Percentiles rank a stretch among this genome's conserved stretches.
Conservation (phyloP, 2,888 invertebrate genomes). For the Drosophila greeni region DNA sequence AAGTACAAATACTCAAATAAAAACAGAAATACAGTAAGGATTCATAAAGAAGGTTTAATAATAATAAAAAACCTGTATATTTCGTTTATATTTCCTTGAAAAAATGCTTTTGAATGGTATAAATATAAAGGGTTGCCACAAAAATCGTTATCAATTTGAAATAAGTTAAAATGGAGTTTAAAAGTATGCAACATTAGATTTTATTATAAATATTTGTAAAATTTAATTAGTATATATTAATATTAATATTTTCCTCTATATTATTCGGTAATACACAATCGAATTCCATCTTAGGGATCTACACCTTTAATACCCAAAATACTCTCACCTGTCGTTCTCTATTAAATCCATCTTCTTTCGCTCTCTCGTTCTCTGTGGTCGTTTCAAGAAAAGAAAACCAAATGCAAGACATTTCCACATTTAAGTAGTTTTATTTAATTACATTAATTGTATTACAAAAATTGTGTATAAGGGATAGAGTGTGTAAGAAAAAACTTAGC, state of each 20-base stretch:
- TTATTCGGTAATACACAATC: no score
- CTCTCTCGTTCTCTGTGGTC: neutral
- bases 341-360: constrained; percentile 10
- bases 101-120: neutral
- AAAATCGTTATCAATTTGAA: neutral
- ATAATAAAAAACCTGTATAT: neutral
- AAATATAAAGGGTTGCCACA: neutral
- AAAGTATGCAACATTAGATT: no score
- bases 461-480: constrained; percentile 45
- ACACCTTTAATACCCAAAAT: constrained; percentile 12
- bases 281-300: neutral
- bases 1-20: constrained; percentile 19
- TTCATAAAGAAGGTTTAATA: neutral
- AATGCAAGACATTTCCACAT: constrained; percentile 33
- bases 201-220: no score
- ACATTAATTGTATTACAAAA: constrained; percentile 64
- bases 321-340: constrained; percentile 27
- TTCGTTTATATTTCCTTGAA: neutral
- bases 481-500: constrained; percentile 44
- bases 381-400: constrained; percentile 1
- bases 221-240: no score
- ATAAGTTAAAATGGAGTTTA: neutral
- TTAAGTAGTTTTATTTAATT: constrained; percentile 65
- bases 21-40: constrained; percentile 7
- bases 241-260: no score